Evolutionary conservation across 2,888 invertebrate genomes (phyloP).

Genomic region (Scaptomyza tumidula): DNA sequence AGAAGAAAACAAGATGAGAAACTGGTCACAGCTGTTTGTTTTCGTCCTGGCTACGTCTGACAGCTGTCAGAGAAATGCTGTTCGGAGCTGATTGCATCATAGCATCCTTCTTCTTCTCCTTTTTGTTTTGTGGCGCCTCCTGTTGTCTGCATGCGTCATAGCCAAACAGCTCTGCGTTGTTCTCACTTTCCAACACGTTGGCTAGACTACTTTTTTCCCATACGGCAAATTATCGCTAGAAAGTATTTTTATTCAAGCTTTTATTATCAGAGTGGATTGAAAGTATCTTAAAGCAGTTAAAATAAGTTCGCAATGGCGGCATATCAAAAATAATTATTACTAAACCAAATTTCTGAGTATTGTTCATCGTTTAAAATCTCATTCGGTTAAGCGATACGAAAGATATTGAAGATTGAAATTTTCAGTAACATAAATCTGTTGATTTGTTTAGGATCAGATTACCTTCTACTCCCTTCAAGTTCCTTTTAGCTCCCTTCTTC

Average conservation of each 20-base stretch:
- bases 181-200: neutral
- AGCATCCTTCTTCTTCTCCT: neutral
- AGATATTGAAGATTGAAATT: neutral
- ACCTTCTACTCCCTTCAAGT: too few relatives aligned
- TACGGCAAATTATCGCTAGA: neutral
- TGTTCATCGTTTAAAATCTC: too few relatives aligned
- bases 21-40: constrained; percentile 31
- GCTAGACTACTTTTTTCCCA: neutral
- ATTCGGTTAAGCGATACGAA: too few relatives aligned
- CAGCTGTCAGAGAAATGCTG: constrained; percentile 23
- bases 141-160: constrained; percentile 21
- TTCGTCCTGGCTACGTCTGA: constrained; percentile 25
- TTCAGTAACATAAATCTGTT: neutral
- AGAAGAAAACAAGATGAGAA: neutral
- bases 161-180: neutral
- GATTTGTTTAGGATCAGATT: too few relatives aligned
- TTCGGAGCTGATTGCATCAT: constrained; percentile 1
- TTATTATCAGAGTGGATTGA: too few relatives aligned
- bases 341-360: too few relatives aligned
- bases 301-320: too few relatives aligned
- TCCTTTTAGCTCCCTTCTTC: neutral
- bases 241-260: too few relatives aligned
- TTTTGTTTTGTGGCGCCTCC: neutral
- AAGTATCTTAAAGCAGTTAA: too few relatives aligned
- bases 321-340: too few relatives aligned